Evolutionary conservation across 2,113 vertebrate genomes (phyloP), one percentile per base, ranked within the genome.

Genomic region (Phodopus roborovskii): DNA sequence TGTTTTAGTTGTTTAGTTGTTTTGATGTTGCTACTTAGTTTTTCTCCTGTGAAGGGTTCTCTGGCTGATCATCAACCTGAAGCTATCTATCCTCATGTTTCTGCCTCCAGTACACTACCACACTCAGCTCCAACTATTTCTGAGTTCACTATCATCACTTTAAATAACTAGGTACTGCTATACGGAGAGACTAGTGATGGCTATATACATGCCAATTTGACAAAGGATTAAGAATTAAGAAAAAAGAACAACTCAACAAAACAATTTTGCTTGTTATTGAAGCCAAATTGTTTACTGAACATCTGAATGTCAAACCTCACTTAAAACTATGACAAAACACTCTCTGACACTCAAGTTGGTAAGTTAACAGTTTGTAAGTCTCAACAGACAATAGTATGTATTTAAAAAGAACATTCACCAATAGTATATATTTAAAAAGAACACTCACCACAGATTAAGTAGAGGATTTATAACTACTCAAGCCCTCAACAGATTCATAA

Each of bases 291-390:
- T 92, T 92, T 60, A 91, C 24, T 70, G 3, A 88, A 85, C 30
- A 94, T 89, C 22, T 91, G 39, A 93, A 84, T 5, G 7, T 91
- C 87, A 91, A 70, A 86, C 5, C 48, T 74, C 15, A 70, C 28
- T 92, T 92, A 90, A 83, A 95, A 94, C 77, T 86, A 58, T 60
- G 50, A 71, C 45, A 91, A 94, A 96, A 88, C 66, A 92, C 28
- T 30, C 88, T 50, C 77, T 77, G 7, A 62, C 75, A 91, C 16
- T 58, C 66, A 75, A 60, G 17, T 45, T 93, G 12, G 42, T 56
- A 93, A 85, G 10, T 91, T 82, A 94, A 36, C 9, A 53, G 36
- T 90, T 95, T 90, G 84, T 36, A 83, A 91, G 75, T 33, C 91
- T 93, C 79, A 90, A 48, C 66, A 96, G 15, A 53, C 68, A 93